phyloP scores from a whole-genome alignment of 37 sponge, comb jelly and placozoan genomes.

The Cladorhizidae sp. region DNA sequence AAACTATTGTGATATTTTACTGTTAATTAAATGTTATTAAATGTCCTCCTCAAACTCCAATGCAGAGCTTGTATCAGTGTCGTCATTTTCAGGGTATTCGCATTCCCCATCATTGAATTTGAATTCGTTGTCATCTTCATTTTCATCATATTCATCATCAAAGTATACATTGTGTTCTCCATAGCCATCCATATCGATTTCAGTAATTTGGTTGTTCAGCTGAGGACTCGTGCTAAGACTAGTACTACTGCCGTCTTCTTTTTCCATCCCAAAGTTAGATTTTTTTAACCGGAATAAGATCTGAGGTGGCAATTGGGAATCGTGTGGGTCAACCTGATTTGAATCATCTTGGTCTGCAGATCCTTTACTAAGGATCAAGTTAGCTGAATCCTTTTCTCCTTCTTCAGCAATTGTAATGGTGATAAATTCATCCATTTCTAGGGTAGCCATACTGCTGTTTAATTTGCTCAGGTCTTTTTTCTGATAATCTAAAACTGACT shows the following conservation, averaged over 20 bases:
- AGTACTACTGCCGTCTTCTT: neutral
- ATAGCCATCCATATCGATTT: no score
- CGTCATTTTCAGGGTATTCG: no score
- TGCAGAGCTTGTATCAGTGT: no score
- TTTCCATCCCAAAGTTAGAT: neutral
- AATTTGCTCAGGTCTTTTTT: neutral
- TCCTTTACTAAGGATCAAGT: neutral
- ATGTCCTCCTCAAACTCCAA: no score
- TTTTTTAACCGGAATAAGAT: conserved; percentile 7
- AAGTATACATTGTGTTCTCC: no score
- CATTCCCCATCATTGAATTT: no score
- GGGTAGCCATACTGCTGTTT: neutral
- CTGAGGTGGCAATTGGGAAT: conserved; percentile 31
- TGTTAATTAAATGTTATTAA: no score
- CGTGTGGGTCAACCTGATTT: neutral
- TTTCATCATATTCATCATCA: no score
- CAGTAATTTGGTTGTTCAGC: no score
- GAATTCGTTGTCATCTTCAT: no score
- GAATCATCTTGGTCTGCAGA: neutral
- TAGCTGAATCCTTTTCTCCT: neutral
- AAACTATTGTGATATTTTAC: no score
- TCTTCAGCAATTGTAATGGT: neutral
- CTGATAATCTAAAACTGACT: neutral
- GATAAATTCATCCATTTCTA: neutral
- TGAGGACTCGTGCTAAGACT: neutral